These are phyloP conservation scores for Trimorus sp. DNA, from an alignment of 2,888 invertebrate genomes.

Conservation along the genomic window DNA sequence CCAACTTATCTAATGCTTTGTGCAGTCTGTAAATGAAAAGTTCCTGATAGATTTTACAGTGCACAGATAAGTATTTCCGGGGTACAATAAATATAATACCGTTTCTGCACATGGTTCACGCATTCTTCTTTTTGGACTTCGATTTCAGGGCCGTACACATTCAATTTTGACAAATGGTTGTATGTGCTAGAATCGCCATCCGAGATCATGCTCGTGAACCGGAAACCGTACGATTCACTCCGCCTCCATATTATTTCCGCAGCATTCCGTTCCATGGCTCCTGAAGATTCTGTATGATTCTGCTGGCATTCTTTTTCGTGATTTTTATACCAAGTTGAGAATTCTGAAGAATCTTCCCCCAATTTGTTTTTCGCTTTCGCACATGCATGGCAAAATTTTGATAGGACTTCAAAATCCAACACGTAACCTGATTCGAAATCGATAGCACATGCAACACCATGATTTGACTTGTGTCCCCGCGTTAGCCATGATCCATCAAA, in stretches of 20 bases:
- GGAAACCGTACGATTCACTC: conserved; percentile 8
- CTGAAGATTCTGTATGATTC: conserved; percentile 9
- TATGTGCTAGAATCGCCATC: not conserved
- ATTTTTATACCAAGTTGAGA: conserved; percentile 5
- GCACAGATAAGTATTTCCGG: not conserved
- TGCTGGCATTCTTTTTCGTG: not conserved
- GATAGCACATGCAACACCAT: conserved; percentile 20
- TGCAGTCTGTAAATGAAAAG: not conserved
- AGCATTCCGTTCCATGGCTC: not conserved
- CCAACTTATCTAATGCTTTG: not conserved
- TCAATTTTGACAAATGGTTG: not conserved
- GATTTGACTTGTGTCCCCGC: conserved; percentile 25
- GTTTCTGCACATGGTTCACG: conserved; percentile 4
- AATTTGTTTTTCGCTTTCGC: not conserved
- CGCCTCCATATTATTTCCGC: conserved; percentile 22
- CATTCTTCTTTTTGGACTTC: conserved; percentile 4
- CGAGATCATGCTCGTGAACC: conserved; percentile 4
- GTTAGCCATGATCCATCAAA: conserved; percentile 37
- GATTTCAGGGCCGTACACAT: not conserved
- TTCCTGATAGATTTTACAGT: not conserved
- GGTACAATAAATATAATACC: not conserved
- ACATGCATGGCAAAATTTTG: conserved; percentile 25
- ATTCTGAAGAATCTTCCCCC: conserved; percentile 14
- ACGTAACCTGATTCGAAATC: conserved; percentile 16
- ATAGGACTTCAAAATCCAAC: conserved; percentile 18